Evolutionary conservation across 1,140 invertebrate genomes (phyloP), one percentile per base, ranked within the genome.

Genomic region (Notospermus geniculatus): DNA sequence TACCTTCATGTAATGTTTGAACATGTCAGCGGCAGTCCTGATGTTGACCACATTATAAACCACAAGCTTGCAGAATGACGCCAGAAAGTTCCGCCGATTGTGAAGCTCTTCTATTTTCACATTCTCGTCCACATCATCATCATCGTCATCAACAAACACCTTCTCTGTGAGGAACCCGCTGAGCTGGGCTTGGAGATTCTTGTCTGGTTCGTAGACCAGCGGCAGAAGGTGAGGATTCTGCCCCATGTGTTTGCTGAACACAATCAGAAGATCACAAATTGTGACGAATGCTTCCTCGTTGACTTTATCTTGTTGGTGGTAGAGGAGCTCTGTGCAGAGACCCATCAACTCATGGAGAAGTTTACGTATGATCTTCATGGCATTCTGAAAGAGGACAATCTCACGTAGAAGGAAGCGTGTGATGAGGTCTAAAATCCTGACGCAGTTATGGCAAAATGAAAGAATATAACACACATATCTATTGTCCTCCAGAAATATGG

Each of bases 1-100:
- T 79, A 92, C 91, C 85, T 94, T 97, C 55, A 97, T 93, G 79
- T 98, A 98, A 80, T 98, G 91, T 79, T 97, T 95, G 78, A 98
- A 96, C 60, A 99, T 91, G 79, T 95, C 92, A 0, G 93, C 90
- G 19, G 93, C 94, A 67, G 90, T 88, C 74, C 90, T 90, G 1
- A 95, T 94, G 2, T 91, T 92, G 72, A 98, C 88, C 64, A 98
- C 91, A 78, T 98, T 97, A 82, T 98, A 98, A 43, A 98, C 92
- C 69, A 98, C 91, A 23, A 99, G 84, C 83, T 99, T 99, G 82
- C 94, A 97, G 82, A 94, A 99, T 53, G 92, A 91, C 1, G 96
- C 93, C 53, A 99, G 83, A 76, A 97, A 95, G 76, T 96, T 98
- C 68, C 97, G 85, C 62, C 93, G 86, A 81, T 97, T 98, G 81